Evolutionary conservation across 2,888 invertebrate genomes (phyloP).

Genomic region (Synanthedon tipuliformis): DNA sequence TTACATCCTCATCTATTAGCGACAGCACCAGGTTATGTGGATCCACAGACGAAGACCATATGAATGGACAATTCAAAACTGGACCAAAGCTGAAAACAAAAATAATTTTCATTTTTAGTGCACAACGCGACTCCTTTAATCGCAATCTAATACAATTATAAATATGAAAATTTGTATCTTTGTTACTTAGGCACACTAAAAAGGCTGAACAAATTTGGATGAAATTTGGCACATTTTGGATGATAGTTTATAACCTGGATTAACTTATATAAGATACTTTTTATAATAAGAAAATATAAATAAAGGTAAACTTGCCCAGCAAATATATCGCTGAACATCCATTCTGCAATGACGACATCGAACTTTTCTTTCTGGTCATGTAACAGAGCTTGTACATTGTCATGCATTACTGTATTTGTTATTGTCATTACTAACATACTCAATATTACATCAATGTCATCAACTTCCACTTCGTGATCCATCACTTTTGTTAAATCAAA

Average conservation of each 20-base stretch:
- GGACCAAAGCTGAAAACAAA: slow-evolving; percentile 23
- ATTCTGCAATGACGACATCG: slow-evolving; percentile 30
- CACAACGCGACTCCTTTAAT: too few relatives aligned
- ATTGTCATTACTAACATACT: slow-evolving; percentile 9
- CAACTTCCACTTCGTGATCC: slow-evolving; percentile 4
- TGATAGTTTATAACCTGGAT: too few relatives aligned
- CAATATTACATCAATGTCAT: slow-evolving; percentile 5
- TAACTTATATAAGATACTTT: too few relatives aligned
- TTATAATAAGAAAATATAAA: too few relatives aligned
- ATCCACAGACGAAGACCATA: slow-evolving; percentile 35
- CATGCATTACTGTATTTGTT: slow-evolving; percentile 11
- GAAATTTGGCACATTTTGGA: too few relatives aligned
- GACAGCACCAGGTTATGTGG: slow-evolving; percentile 24
- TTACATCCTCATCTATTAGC: slow-evolving; percentile 29
- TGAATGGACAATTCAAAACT: slow-evolving; percentile 32
- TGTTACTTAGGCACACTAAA: too few relatives aligned
- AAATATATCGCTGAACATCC: slow-evolving; percentile 26
- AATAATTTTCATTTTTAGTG: too few relatives aligned
- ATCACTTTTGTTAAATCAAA: slow-evolving; percentile 13
- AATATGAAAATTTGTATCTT: too few relatives aligned
- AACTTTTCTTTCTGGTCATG: slow-evolving; percentile 23
- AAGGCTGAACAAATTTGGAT: too few relatives aligned
- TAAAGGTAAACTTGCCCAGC: slow-evolving; percentile 17
- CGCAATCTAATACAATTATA: too few relatives aligned
- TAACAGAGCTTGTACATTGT: slow-evolving; percentile 20